These are phyloP conservation scores for Leguminivora glycinivorella DNA, from an alignment of 1,140 invertebrate genomes.

Conservation along the genomic window DNA sequence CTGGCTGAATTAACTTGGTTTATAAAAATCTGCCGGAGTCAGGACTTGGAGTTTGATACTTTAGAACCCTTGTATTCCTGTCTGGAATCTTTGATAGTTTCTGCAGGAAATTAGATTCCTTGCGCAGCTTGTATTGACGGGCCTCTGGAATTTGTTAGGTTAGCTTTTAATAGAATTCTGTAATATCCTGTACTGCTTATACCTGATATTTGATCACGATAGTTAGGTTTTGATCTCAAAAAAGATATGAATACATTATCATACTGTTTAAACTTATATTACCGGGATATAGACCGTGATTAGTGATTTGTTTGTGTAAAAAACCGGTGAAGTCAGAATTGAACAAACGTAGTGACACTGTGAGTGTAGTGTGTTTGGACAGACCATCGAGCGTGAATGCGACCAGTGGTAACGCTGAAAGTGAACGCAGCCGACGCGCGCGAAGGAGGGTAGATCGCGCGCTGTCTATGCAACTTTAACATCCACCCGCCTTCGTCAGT, in stretches of 20 bases:
- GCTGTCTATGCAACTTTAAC: too few species aligned
- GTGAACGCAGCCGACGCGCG: too few species aligned
- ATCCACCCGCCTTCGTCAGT: too few species aligned
- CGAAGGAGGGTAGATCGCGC: too few species aligned
- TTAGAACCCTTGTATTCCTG: constrained; percentile 1
- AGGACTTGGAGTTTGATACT: constrained; percentile 14
- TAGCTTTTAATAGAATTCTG: not conserved
- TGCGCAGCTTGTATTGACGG: constrained; percentile 1
- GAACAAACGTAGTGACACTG: too few species aligned
- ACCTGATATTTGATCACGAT: not conserved
- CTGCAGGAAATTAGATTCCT: constrained; percentile 10
- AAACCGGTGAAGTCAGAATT: too few species aligned
- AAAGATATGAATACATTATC: not conserved
- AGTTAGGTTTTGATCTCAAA: not conserved
- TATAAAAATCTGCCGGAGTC: constrained; percentile 1
- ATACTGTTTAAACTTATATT: too few species aligned
- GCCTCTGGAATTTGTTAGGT: not conserved
- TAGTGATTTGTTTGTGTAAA: too few species aligned
- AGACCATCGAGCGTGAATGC: too few species aligned
- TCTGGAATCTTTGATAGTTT: constrained; percentile 14
- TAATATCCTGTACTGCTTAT: not conserved
- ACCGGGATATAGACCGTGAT: too few species aligned
- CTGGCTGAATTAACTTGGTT: not conserved
- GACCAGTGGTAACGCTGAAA: too few species aligned
- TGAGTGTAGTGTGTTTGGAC: too few species aligned